Evolutionary conservation across 2,888 invertebrate species (phyloP).

Genomic region (Lochmaea capreae): DNA sequence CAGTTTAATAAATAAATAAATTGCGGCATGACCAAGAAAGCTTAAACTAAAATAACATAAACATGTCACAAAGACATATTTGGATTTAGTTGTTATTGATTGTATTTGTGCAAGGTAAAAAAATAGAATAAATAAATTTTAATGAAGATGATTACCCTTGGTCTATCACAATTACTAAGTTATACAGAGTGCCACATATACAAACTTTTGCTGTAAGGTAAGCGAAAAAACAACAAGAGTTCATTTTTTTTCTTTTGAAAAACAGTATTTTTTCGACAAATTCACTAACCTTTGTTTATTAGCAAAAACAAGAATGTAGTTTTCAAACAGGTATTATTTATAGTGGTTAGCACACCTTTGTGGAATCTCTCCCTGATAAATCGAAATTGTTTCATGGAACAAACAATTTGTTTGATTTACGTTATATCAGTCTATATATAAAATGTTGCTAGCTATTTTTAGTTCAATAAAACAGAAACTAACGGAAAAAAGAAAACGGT

Average conservation of each 20-base stretch:
- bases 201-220: conserved; percentile 3
- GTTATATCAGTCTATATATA: no score
- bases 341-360: no score
- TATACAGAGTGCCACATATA: conserved; percentile 34
- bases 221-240: conserved; percentile 13
- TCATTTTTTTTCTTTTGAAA: background rate
- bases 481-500: no score
- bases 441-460: no score
- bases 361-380: no score
- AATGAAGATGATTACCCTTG: conserved; percentile 31
- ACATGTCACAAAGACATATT: conserved; percentile 26
- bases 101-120: conserved; percentile 31
- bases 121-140: conserved; percentile 30
- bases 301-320: background rate
- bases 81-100: conserved; percentile 5
- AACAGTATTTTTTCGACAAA: background rate
- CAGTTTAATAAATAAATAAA: conserved; percentile 65
- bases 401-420: no score
- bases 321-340: background rate
- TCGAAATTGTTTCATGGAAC: no score
- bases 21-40: conserved; percentile 62
- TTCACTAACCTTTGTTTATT: conserved; percentile 4
- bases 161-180: conserved; percentile 43
- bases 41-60: conserved; percentile 59
- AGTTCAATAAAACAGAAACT: no score